Conservation (phyloP, 1,140 invertebrate genomes). For the Arctopsyche grandis region DNA sequence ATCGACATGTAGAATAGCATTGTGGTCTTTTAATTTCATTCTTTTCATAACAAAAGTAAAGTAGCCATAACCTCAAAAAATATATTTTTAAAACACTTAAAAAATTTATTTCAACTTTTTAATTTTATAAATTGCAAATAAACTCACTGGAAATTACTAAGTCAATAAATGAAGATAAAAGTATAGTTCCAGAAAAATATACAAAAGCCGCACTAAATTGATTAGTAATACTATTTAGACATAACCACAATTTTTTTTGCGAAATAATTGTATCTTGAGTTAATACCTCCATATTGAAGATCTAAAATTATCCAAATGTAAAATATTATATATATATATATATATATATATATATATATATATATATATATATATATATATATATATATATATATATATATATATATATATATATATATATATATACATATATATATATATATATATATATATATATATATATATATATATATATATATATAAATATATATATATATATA, state of each 20-base stretch:
- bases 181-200: slow-evolving; percentile 27
- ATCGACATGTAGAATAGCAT: slow-evolving; percentile 11
- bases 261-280: slow-evolving; percentile 42
- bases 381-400: background rate
- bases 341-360: background rate
- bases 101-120: no score
- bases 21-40: slow-evolving; percentile 10
- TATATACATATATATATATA: background rate
- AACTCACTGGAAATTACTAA: slow-evolving; percentile 38
- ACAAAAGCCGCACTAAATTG: slow-evolving; percentile 36
- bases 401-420: background rate
- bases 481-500: background rate
- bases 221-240: slow-evolving; percentile 42
- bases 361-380: background rate
- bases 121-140: slow-evolving; percentile 2
- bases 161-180: slow-evolving; percentile 42
- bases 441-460: background rate
- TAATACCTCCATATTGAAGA: background rate
- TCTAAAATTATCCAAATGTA: background rate
- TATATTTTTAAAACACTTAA: slow-evolving; percentile 18
- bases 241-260: slow-evolving; percentile 42
- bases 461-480: background rate
- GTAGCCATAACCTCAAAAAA: slow-evolving; percentile 46
- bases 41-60: slow-evolving; percentile 25
- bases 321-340: background rate